These are phyloP conservation scores for Amphiura filiformis DNA, from an alignment of 35 echinoderm and acorn worm genomes.

Conservation along the genomic window DNA sequence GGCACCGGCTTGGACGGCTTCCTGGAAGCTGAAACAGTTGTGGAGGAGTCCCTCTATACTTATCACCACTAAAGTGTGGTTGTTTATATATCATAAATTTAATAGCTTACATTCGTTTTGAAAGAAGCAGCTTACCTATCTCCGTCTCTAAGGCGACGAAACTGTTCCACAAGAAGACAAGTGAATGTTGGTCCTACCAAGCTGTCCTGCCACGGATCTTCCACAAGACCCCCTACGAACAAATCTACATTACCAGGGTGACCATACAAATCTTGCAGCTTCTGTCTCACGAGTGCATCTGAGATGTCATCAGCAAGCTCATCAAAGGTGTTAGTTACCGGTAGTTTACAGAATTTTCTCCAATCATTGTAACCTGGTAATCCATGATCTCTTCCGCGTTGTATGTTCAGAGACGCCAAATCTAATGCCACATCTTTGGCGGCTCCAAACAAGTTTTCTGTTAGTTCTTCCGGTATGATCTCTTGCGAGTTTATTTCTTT, in stretches of 20 bases:
- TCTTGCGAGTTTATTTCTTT: background rate
- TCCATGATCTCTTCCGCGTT: constrained; percentile 88
- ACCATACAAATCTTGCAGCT: background rate
- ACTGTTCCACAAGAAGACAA: constrained; percentile 68
- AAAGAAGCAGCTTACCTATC: constrained; percentile 80
- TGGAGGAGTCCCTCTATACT: too few relatives aligned
- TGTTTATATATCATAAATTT: too few relatives aligned
- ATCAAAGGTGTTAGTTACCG: constrained; percentile 18
- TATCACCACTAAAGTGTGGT: too few relatives aligned
- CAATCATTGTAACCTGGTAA: constrained; percentile 67
- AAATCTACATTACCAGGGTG: constrained; percentile 1
- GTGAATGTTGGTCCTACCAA: constrained; percentile 28
- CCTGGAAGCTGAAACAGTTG: too few relatives aligned
- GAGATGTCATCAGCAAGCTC: constrained; percentile 48
- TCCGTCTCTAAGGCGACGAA: constrained; percentile 56
- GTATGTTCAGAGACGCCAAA: constrained; percentile 88
- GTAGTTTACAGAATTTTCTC: constrained; percentile 51
- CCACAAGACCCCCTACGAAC: background rate
- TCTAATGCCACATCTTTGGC: too few relatives aligned
- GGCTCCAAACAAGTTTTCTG: too few relatives aligned
- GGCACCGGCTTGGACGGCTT: too few relatives aligned
- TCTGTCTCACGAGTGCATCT: constrained; percentile 18
- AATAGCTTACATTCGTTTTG: too few relatives aligned
- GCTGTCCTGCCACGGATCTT: background rate
- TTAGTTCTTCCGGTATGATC: too few relatives aligned